Evolutionary conservation across 2,797 vertebrate species (phyloP).

Genomic region (Gallirallus australis): DNA sequence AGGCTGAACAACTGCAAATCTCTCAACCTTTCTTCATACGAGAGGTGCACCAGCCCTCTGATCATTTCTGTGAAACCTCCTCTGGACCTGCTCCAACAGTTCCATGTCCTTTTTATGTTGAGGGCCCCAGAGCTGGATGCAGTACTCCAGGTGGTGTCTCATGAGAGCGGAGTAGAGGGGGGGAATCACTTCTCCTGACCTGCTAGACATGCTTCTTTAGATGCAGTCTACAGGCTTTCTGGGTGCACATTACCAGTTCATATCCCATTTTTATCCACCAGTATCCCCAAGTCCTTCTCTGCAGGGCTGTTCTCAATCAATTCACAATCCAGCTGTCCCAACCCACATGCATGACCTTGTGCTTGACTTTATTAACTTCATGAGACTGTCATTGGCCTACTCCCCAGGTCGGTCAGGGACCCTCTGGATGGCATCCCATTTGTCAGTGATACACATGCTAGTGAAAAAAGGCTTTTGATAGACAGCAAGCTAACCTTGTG

Average conservation of each 20-base stretch:
- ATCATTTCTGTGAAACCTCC: background rate
- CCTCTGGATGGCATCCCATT: background rate
- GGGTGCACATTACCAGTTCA: no score
- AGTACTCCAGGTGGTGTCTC: background rate
- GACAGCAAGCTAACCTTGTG: background rate
- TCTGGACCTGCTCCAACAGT: background rate
- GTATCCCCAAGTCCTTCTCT: background rate
- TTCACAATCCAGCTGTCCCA: background rate
- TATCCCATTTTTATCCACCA: background rate
- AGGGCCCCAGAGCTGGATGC: background rate
- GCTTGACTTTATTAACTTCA: background rate
- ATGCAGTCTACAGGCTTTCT: background rate
- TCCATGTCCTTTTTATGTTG: background rate
- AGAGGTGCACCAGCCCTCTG: background rate
- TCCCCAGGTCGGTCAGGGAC: background rate
- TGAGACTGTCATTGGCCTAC: background rate
- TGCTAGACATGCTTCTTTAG: background rate
- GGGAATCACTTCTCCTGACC: background rate
- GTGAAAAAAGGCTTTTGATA: background rate
- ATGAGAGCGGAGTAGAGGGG: background rate
- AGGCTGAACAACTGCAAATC: background rate
- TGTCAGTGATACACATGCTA: background rate
- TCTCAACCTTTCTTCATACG: background rate
- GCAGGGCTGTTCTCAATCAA: background rate
- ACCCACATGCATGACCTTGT: background rate